Conservation (phyloP, 2,113 vertebrate species). For the Melanostigma gelatinosum region DNA sequence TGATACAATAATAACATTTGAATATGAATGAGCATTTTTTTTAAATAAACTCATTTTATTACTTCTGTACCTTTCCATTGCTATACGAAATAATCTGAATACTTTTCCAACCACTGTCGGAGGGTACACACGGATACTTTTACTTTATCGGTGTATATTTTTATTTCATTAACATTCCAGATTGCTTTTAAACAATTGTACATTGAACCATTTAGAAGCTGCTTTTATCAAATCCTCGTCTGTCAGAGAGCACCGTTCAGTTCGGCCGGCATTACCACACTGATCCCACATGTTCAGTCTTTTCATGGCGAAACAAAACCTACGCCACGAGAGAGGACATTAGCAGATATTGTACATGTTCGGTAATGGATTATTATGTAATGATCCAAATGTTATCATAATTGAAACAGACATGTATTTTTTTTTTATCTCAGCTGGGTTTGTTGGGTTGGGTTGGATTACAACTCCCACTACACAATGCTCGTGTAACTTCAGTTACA, state of each 20-base stretch:
- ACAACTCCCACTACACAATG: slow-evolving; percentile 69
- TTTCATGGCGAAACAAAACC: slow-evolving; percentile 39
- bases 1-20: background rate
- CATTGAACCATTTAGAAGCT: background rate
- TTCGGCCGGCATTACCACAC: background rate
- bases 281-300: background rate
- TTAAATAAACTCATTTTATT: background rate
- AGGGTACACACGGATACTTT: background rate
- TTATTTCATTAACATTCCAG: background rate
- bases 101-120: background rate
- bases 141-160: background rate
- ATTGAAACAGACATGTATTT: slow-evolving; percentile 76
- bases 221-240: background rate
- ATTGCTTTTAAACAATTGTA: background rate
- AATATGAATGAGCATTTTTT: background rate
- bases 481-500: slow-evolving; percentile 78
- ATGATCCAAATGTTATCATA: slow-evolving; percentile 73
- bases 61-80: background rate
- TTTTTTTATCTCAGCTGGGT: slow-evolving; percentile 52
- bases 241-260: background rate
- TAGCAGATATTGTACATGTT: slow-evolving; percentile 67
- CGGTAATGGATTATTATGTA: slow-evolving; percentile 71
- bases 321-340: slow-evolving; percentile 54
- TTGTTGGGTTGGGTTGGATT: slow-evolving; percentile 71
- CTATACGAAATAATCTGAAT: background rate